Conservation (phyloP, 2,888 invertebrate species). For the Peribatodes rhomboidaria region DNA sequence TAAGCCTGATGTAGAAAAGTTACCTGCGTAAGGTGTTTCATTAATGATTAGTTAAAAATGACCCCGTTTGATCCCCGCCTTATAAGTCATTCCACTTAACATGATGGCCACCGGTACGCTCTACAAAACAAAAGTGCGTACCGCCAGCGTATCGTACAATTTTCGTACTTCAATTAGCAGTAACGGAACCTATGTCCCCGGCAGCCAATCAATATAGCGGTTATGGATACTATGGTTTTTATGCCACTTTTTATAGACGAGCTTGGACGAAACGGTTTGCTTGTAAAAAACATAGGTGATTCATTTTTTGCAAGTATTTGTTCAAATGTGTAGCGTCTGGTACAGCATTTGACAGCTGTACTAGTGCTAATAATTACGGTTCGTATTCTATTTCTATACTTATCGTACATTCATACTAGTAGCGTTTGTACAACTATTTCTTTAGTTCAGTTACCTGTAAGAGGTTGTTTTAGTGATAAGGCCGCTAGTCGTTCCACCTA, state of each 20-base stretch:
- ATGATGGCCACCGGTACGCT: conserved; percentile 39
- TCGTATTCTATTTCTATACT: too few species aligned
- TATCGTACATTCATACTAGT: too few species aligned
- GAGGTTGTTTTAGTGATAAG: too few species aligned
- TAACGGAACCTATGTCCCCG: conserved; percentile 60
- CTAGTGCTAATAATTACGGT: neutral
- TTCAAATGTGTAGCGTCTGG: conserved; percentile 1
- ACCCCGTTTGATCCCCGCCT: too few species aligned
- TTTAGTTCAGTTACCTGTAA: too few species aligned
- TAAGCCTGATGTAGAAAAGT: too few species aligned
- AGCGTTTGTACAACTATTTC: too few species aligned
- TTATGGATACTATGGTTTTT: conserved; percentile 37
- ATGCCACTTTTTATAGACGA: conserved; percentile 39
- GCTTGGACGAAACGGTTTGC: conserved; percentile 13
- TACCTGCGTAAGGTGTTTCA: too few species aligned
- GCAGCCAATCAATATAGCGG: conserved; percentile 57
- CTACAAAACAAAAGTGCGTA: conserved; percentile 62
- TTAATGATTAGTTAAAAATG: too few species aligned
- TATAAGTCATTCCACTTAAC: too few species aligned
- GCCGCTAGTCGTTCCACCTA: too few species aligned
- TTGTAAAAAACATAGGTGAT: conserved; percentile 8
- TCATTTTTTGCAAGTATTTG: conserved; percentile 11
- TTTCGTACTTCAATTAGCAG: conserved; percentile 65
- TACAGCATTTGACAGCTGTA: neutral
- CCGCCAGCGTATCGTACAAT: conserved; percentile 66